Evolutionary conservation across 1,140 invertebrate genomes (phyloP).

Genomic region (Drosophila lacertosa): DNA sequence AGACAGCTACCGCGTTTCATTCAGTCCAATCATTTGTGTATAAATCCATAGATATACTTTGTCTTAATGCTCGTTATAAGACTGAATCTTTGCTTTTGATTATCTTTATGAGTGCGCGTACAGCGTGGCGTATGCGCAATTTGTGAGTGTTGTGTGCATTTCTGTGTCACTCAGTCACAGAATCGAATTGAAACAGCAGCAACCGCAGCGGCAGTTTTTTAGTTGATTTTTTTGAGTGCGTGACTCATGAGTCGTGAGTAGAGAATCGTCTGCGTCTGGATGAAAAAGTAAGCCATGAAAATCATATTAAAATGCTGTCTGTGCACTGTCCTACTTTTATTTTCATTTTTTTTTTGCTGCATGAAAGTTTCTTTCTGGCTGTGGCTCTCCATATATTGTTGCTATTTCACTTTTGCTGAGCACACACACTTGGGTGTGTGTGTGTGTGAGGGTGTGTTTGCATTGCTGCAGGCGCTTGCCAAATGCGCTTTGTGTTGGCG

Average conservation of each 20-base stretch:
- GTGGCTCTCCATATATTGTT: conserved; percentile 54
- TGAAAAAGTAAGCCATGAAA: conserved; percentile 66
- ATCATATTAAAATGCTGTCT: conserved; percentile 81
- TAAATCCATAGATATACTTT: too few species aligned
- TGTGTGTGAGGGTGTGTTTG: too few species aligned
- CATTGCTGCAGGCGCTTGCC: conserved; percentile 74
- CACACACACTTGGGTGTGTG: too few species aligned
- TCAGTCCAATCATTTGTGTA: too few species aligned
- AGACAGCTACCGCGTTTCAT: too few species aligned
- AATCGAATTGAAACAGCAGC: conserved; percentile 21
- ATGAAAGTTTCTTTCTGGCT: conserved; percentile 14
- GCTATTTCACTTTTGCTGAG: conserved; percentile 78
- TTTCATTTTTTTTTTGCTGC: conserved; percentile 35
- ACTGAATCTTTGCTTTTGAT: background rate
- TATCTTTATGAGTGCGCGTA: conserved; percentile 6
- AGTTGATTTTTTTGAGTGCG: conserved; percentile 12
- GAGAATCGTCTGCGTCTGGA: conserved; percentile 35
- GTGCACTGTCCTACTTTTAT: conserved; percentile 74
- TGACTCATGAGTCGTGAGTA: conserved; percentile 17
- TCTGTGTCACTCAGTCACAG: conserved; percentile 40
- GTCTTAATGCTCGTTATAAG: background rate
- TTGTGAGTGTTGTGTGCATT: conserved; percentile 32
- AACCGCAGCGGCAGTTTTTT: conserved; percentile 19
- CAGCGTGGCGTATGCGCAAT: conserved; percentile 40
- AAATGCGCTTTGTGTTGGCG: conserved; percentile 77